phyloP scores from a whole-genome alignment of 2,888 invertebrate genomes.

The Caenorhabditis doughertyi region DNA sequence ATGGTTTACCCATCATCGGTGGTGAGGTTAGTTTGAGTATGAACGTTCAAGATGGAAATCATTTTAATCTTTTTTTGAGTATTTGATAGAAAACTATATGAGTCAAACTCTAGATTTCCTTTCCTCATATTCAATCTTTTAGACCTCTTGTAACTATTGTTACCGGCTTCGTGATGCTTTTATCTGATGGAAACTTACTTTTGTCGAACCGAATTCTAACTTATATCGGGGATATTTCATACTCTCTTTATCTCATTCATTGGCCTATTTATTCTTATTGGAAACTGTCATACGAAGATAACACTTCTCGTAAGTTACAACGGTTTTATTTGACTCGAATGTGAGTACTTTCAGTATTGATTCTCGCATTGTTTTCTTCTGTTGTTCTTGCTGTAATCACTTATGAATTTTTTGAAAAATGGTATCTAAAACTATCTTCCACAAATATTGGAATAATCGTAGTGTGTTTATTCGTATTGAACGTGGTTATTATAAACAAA shows the following conservation, averaged over 20 bases:
- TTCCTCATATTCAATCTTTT: no score
- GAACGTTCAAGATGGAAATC: no score
- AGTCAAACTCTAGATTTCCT: no score
- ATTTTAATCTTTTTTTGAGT: no score
- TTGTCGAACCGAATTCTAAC: background rate
- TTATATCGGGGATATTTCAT: constrained; percentile 44
- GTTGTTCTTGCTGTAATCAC: background rate
- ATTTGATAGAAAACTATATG: no score
- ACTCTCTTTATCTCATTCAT: constrained; percentile 37
- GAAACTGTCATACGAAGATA: constrained; percentile 1
- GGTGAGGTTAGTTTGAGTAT: no score
- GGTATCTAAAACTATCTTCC: constrained; percentile 16
- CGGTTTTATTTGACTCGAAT: background rate
- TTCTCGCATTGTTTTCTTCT: background rate
- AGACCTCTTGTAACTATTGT: constrained; percentile 6
- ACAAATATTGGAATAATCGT: background rate
- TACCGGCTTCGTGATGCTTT: background rate
- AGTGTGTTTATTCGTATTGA: background rate
- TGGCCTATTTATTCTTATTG: constrained; percentile 47
- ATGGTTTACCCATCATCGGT: no score
- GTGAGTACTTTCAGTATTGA: constrained; percentile 17
- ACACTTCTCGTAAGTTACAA: background rate
- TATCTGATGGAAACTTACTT: background rate
- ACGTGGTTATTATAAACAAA: constrained; percentile 9
- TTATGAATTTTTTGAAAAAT: constrained; percentile 38